A percentile compares a stretch with the other conserved stretches of the same genome.
phyloP scores from a whole-genome alignment of 30 jellyfish, hydroid and myxozoan species.

The Aurelia aurita region DNA sequence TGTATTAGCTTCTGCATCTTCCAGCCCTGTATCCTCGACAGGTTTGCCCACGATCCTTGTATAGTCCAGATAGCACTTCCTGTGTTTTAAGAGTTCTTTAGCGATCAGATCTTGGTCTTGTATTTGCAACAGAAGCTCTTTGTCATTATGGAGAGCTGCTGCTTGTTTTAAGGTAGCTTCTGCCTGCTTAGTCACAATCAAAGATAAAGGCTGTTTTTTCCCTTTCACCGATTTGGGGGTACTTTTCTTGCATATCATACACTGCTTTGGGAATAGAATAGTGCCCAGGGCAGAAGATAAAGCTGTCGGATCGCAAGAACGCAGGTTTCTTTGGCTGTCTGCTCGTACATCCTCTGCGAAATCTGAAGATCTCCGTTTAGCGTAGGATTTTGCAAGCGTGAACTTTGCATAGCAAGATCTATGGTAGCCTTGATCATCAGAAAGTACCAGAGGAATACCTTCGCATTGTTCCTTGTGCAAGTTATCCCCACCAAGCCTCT shows the following conservation, averaged over 20 bases:
- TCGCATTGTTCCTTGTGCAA: conserved; percentile 19
- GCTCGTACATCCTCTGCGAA: conserved; percentile 13
- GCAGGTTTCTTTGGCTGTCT: conserved; percentile 29
- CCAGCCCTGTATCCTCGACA: not conserved
- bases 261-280: conserved; percentile 2
- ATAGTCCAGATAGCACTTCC: conserved; percentile 12
- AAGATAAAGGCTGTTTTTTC: not conserved
- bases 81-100: conserved; percentile 1
- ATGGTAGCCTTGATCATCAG: conserved; percentile 20
- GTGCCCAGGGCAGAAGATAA: not conserved
- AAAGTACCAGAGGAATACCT: conserved; percentile 19
- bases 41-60: conserved; percentile 1
- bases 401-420: conserved; percentile 26
- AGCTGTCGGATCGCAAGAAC: conserved; percentile 29
- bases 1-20: not conserved
- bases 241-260: conserved; percentile 21
- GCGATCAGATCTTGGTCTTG: conserved; percentile 40
- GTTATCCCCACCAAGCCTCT: conserved; percentile 18
- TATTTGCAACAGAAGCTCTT: conserved; percentile 36
- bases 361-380: conserved; percentile 22
- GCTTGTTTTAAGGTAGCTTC: conserved; percentile 11
- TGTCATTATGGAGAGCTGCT: conserved; percentile 36
- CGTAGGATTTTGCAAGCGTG: conserved; percentile 15
- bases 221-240: conserved; percentile 17
- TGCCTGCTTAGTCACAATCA: conserved; percentile 18